Conservation (phyloP, 1,140 invertebrate genomes). For the Penaeus indicus region DNA sequence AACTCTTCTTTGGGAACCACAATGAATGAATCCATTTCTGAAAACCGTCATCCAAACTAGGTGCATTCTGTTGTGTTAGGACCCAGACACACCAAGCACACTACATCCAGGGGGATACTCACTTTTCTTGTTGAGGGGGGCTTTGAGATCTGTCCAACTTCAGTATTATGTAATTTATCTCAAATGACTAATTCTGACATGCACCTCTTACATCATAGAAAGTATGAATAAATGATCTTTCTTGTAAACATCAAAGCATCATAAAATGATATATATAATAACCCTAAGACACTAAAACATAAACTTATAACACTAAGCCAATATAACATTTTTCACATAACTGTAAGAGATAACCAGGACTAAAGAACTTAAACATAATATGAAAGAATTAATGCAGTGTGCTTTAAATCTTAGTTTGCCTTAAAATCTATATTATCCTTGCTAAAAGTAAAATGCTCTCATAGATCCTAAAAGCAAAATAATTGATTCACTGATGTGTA, state of each 20-base stretch:
- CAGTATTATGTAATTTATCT: slow-evolving; percentile 11
- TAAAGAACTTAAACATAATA: too few species aligned
- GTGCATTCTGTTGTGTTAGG: slow-evolving; percentile 33
- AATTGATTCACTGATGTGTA: too few species aligned
- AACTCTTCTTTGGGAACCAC: too few species aligned
- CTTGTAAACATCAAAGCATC: slow-evolving; percentile 22
- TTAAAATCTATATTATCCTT: too few species aligned
- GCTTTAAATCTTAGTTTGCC: too few species aligned
- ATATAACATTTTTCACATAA: slow-evolving; percentile 70
- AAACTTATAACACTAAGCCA: slow-evolving; percentile 73
- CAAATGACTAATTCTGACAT: slow-evolving; percentile 32
- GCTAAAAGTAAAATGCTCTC: too few species aligned
- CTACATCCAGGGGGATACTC: slow-evolving; percentile 38
- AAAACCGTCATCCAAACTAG: neutral
- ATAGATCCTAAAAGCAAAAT: too few species aligned
- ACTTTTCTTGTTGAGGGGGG: slow-evolving; percentile 34
- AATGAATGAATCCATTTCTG: too few species aligned
- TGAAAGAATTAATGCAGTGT: too few species aligned
- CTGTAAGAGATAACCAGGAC: slow-evolving; percentile 54
- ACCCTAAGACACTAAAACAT: neutral
- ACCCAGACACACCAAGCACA: slow-evolving; percentile 35
- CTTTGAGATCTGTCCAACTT: slow-evolving; percentile 53
- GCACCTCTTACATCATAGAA: slow-evolving; percentile 43
- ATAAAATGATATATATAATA: slow-evolving; percentile 26
- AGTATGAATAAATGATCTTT: slow-evolving; percentile 35